Evolutionary conservation across 30 jellyfish, hydroid and myxozoan genomes (phyloP), one percentile per base, ranked within the genome.

Genomic region (Turritopsis dohrnii): DNA sequence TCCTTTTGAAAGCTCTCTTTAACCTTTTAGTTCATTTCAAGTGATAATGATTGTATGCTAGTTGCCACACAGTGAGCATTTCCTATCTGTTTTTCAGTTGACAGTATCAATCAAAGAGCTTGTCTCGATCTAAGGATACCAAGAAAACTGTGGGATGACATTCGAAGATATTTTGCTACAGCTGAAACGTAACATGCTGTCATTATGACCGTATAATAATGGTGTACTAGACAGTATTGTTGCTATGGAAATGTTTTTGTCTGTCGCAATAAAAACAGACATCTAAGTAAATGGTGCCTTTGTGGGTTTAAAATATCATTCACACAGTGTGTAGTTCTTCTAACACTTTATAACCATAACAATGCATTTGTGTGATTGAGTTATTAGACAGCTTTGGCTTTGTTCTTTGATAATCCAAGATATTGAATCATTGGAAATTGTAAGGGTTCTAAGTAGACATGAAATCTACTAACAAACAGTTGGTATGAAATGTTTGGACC

Each of bases 81-180:
- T 41, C 75, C 1, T 28, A 26, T 72, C 72, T 81, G 29, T 23
- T 21, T 71, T 76, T n/a, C 52, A 85, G 92, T 66, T 53, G 97
- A 90, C 27, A 72, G 54, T 52, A 65, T 71, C 16, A 76, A 65
- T 21, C 87, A 53, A 41, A 28, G 95, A 72, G 79, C 97, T 0
- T 28, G 84, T 27, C 82, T 90, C 9, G 88, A 85, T 25, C 80
- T 81, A 53, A 88, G 97, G 16, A 82, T 90, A 71, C 97, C 97
- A 22, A 76, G 90, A 29, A 66, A 72, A 26, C 71, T 81, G 77
- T 90, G 84, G 85, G 95, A 86, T 28, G 92, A 85, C 54, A 95
- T 91, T 13, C 75, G 81, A 28, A 76, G 66, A 18, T 90, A 75
- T 75, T 90, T 90, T 83, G 71, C 81, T 16, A 76, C 66, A 71